Conservation (phyloP, 92 coral and sea anemone genomes). For the Montipora capitata region DNA sequence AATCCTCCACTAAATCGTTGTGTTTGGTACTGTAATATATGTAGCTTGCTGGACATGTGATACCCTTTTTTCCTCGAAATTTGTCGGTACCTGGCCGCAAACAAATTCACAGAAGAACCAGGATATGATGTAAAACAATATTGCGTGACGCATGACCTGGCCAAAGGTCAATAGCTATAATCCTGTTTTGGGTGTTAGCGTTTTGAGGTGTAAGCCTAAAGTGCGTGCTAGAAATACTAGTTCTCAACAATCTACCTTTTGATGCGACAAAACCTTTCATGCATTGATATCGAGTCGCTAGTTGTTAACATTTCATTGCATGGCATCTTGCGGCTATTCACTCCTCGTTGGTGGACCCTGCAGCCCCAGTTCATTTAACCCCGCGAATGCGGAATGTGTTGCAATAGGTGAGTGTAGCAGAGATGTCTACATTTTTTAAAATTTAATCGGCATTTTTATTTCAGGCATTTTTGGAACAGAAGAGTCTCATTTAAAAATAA, state of each 20-base stretch:
- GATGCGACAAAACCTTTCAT: neutral
- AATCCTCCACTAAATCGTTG: too few relatives aligned
- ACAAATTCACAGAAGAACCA: neutral
- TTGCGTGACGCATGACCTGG: neutral
- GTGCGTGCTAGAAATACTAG: neutral
- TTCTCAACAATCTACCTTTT: neutral
- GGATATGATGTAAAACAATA: constrained; percentile 6
- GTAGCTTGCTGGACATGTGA: too few relatives aligned
- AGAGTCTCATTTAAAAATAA: too few relatives aligned
- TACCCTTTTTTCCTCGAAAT: too few relatives aligned
- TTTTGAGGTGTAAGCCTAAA: neutral
- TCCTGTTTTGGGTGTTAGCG: neutral
- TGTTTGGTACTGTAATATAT: too few relatives aligned
- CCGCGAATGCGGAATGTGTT: neutral
- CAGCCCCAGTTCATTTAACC: too few relatives aligned
- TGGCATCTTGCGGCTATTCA: too few relatives aligned
- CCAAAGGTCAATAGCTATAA: neutral
- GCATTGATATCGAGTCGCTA: constrained; percentile 6
- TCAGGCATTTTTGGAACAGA: too few relatives aligned
- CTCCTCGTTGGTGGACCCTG: too few relatives aligned
- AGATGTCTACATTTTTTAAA: too few relatives aligned
- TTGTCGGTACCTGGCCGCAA: neutral
- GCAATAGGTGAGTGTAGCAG: neutral
- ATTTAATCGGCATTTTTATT: too few relatives aligned
- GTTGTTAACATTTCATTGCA: neutral